Evolutionary conservation across 2,888 invertebrate species (phyloP), one percentile per base, ranked within the genome.

Genomic region (Pasiphila rectangulata): DNA sequence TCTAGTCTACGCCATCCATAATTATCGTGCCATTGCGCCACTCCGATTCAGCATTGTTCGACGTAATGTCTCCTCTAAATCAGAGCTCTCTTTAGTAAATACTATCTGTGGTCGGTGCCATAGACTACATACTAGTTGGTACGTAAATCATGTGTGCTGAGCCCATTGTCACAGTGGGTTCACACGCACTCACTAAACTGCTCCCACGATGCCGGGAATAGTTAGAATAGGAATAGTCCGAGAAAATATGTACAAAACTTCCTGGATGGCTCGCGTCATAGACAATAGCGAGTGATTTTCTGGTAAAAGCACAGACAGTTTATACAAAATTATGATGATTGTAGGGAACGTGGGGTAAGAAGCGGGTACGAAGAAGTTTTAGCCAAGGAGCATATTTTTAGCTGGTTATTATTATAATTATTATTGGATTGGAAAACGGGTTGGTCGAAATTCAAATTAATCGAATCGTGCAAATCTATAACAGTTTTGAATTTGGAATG

Each of bases 31-130:
- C 69, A 79, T 84, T 84, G 80, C 83, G 67, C 67, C 73, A 74
- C 68, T 57, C 49, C 61, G 70, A 79, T 79, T 71, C 69, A 56
- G 76, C 82, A 82, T 86, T 87, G 85, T 85, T 79, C 74, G 71
- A 61, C 62, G 72, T 82, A 80, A 82, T 82, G 82, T 72, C 75
- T 80, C 78, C 72, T 83, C 81, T 84, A 83, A 84, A 84, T 80
- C 83, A 83, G 83, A 75, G 72, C 79, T 75, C 59, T 59, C 61
- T 65, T 65, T 48, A 42, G 19, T 39, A 32, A 32, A 32, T 27
- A 27, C 16, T 19, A 43, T 38, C 17, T 32, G 35, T 29, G 39
- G 44, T 27, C 35, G 23, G 29, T 27, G 24, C 30, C 37, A 38
- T 23, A 48, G 48, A 1, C 21, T 15, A 21, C 10, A 13, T 4